Percentiles rank a stretch among this genome's conserved stretches.
phyloP scores from a whole-genome alignment of 2,113 vertebrate genomes.

The Mormyrus iriodes region DNA sequence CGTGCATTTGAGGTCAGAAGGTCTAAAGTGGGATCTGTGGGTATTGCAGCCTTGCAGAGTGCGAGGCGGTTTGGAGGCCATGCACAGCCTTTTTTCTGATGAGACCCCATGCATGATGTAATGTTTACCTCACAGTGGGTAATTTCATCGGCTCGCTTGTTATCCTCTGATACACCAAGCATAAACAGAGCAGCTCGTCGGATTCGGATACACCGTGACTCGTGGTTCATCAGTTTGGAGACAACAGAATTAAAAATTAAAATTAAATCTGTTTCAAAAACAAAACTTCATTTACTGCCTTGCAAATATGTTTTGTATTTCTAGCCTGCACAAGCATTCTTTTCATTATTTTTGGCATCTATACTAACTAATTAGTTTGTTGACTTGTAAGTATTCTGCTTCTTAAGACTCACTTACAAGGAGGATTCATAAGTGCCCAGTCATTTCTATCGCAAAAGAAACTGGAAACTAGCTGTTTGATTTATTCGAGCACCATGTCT shows the following conservation, averaged over 20 bases:
- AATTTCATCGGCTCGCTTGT: not conserved
- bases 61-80: not conserved
- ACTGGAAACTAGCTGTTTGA: not conserved
- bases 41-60: not conserved
- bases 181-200: not conserved
- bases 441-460: not conserved
- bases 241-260: not conserved
- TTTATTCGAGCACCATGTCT: not conserved
- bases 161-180: not conserved
- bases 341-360: not conserved
- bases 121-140: slow-evolving; percentile 11
- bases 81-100: not conserved
- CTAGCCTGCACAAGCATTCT: not conserved
- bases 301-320: not conserved
- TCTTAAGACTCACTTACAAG: not conserved
- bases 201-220: not conserved
- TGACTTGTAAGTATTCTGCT: not conserved
- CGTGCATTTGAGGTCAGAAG: not conserved
- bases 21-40: not conserved
- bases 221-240: not conserved
- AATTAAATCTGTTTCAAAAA: not conserved
- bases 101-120: not conserved
- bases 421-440: not conserved
- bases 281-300: not conserved
- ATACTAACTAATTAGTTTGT: not conserved